Evolutionary conservation across 53 echinoderm and acorn worm species (phyloP).

Genomic region (Patiria pectinifera): DNA sequence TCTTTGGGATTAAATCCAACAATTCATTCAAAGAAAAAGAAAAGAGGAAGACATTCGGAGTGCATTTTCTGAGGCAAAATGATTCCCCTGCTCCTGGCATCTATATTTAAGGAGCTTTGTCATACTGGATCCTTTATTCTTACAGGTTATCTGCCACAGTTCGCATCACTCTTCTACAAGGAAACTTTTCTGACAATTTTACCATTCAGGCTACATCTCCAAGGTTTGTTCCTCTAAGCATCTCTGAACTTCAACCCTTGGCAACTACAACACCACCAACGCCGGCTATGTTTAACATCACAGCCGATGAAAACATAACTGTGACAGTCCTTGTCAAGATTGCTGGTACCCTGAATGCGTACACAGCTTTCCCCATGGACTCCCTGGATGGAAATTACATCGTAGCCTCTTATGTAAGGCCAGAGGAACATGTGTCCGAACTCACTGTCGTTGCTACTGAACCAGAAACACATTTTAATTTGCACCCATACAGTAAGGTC

Average conservation of each 20-base stretch:
- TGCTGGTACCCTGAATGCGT: constrained; percentile 46
- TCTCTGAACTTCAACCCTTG: background rate
- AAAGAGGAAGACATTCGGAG: too few species aligned
- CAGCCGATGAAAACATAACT: constrained; percentile 24
- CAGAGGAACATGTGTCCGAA: background rate
- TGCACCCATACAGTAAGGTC: background rate
- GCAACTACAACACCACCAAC: too few species aligned
- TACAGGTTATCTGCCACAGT: constrained; percentile 20
- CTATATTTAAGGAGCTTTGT: too few species aligned
- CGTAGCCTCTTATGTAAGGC: background rate
- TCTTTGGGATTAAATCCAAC: too few species aligned
- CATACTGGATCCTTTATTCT: background rate
- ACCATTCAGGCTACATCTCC: background rate
- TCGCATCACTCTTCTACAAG: constrained; percentile 2
- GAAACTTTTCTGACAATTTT: background rate
- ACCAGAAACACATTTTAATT: background rate
- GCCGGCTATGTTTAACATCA: constrained; percentile 33
- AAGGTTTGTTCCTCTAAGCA: background rate
- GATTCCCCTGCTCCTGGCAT: background rate
- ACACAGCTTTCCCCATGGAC: constrained; percentile 48
- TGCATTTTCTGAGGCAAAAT: background rate
- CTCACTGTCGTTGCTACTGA: constrained; percentile 20
- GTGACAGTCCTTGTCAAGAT: constrained; percentile 54
- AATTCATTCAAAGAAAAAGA: too few species aligned
- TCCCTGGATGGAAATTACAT: constrained; percentile 47